A percentile compares a stretch with the other conserved stretches of the same genome.
Conservation (phyloP, 2,113 vertebrate species). For the Lophotis ruficrista region DNA sequence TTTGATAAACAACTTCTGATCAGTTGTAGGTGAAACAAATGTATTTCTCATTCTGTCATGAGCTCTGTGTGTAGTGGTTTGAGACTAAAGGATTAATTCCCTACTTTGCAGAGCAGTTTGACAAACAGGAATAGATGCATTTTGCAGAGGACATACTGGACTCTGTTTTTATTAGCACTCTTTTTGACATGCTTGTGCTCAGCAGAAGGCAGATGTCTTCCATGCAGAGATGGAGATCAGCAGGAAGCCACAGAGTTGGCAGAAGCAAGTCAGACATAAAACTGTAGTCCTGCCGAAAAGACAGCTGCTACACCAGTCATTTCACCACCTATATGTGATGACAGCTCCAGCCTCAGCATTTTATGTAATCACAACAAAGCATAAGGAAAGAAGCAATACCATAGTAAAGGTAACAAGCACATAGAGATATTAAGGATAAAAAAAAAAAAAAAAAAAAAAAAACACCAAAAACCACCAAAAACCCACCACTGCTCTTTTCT, state of each 20-base stretch:
- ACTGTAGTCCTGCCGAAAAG: neutral
- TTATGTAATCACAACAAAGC: neutral
- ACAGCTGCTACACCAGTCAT: slow-evolving; percentile 46
- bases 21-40: neutral
- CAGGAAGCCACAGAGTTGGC: slow-evolving; percentile 24
- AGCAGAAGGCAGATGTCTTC: slow-evolving; percentile 24
- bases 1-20: neutral
- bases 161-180: neutral
- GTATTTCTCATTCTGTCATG: neutral
- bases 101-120: neutral
- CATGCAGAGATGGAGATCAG: neutral
- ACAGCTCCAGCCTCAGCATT: slow-evolving; percentile 7
- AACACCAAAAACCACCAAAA: neutral
- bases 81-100: neutral
- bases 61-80: neutral
- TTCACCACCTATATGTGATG: slow-evolving; percentile 9
- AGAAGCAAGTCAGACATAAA: neutral
- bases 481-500: neutral
- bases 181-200: neutral
- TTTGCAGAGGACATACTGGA: neutral
- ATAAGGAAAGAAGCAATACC: neutral
- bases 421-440: neutral
- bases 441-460: neutral
- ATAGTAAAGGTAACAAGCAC: neutral
- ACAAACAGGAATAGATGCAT: neutral